These are phyloP conservation scores for Eleutherodactylus coqui DNA, from an alignment of 2,797 vertebrate species.

Conservation along the genomic window DNA sequence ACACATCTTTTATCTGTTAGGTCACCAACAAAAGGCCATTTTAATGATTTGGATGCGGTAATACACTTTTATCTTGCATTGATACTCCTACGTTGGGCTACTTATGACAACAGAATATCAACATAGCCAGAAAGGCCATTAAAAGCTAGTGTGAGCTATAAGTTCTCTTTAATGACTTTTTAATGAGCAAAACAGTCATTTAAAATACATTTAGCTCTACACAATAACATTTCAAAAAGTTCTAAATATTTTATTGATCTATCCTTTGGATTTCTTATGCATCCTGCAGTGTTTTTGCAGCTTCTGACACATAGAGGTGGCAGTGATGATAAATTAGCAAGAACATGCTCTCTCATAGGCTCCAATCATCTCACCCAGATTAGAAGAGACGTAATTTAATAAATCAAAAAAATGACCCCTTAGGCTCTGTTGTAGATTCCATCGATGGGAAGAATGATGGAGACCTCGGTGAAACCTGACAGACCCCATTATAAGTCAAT, in stretches of 20 bases:
- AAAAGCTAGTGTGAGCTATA: not conserved
- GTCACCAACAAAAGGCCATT: not conserved
- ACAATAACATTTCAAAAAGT: not conserved
- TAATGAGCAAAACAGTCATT: conserved; percentile 1
- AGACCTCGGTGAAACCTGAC: no score
- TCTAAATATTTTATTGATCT: conserved; percentile 1
- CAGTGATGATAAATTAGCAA: not conserved
- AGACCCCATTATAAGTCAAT: no score
- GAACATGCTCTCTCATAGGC: not conserved
- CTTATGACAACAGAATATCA: not conserved
- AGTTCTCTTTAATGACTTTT: not conserved
- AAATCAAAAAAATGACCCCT: not conserved
- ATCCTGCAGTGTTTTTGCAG: not conserved
- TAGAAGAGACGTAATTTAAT: not conserved
- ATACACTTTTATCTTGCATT: not conserved
- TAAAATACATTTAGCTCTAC: not conserved
- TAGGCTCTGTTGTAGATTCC: no score
- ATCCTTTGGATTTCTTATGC: not conserved
- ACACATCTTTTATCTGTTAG: not conserved
- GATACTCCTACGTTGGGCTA: not conserved
- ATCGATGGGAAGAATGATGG: no score
- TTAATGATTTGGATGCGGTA: not conserved
- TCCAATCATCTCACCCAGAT: not conserved
- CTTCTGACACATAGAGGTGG: not conserved
- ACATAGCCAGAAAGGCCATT: not conserved